Percentiles rank a stretch among this genome's conserved stretches.
phyloP scores from a whole-genome alignment of 2,888 invertebrate genomes.

The Dolomedes plantarius region DNA sequence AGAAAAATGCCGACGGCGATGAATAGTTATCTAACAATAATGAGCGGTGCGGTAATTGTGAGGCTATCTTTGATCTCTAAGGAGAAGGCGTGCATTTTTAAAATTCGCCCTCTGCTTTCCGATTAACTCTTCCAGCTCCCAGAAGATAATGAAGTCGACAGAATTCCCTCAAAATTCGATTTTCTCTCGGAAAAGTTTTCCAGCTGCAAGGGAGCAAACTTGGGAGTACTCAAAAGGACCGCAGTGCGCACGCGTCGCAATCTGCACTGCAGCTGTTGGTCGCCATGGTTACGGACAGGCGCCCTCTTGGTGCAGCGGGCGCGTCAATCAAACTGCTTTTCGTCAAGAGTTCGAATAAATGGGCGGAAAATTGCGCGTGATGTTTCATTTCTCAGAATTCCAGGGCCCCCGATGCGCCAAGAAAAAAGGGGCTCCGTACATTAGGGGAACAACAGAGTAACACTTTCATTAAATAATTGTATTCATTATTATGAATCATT shows the following conservation, averaged over 20 bases:
- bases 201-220: slow-evolving; percentile 6
- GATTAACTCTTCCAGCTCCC: background rate
- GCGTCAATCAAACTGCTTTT: slow-evolving; percentile 28
- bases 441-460: no score
- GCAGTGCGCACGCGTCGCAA: slow-evolving; percentile 31
- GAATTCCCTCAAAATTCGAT: slow-evolving; percentile 5
- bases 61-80: no score
- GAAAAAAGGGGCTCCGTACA: no score
- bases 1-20: no score
- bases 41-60: no score
- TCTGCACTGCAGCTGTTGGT: slow-evolving; percentile 42
- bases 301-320: slow-evolving; percentile 24
- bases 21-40: no score
- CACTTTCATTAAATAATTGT: no score
- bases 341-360: background rate
- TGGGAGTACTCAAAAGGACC: background rate
- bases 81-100: no score
- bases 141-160: background rate
- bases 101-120: no score
- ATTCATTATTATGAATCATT: no score
- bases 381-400: background rate
- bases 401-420: no score
- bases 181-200: slow-evolving; percentile 12
- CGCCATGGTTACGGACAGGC: slow-evolving; percentile 7
- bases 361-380: background rate